Evolutionary conservation across 2,888 invertebrate genomes (phyloP), one percentile per base, ranked within the genome.

Genomic region (Gari tellinella): DNA sequence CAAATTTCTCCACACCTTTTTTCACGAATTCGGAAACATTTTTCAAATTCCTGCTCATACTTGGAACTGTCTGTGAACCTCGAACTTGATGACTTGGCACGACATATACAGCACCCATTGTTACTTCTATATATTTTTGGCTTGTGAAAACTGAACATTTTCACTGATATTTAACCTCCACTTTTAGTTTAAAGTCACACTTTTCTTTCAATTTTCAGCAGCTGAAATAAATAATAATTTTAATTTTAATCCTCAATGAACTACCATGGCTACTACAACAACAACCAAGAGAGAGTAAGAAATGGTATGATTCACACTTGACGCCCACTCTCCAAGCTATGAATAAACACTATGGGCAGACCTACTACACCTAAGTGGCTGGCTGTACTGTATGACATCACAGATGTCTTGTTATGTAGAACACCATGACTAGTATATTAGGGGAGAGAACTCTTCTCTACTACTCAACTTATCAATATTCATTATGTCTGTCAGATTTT

Each of bases 141-240:
- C 92, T 95, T 96, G 92, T 96, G 96, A 92, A 96, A 96, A 92
- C 95, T 95, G 93, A 96, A 96, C 96, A 96, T 96, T 55, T 74
- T 81, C 41, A 38, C 64, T 46, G 41, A 49, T 53, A 5, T 55
- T 23, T 7, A 55, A 41, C 43, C 14, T 31, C 31, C 31, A 31
- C 31, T 31, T 31, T 31, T 45, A 43, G 45, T 45, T 37, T 21
- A 55, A 52, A 31, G 31, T 31, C 31, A 31, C 31, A 7, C n/a
- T 31, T 31, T 31, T 31, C 31, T 7, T 4, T 31, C 31, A 31
- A 31, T 7, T 10, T 10, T 31, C 31, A 31, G 10, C 31, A 31
- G 31, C 31, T 31, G 31, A 31, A 31, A 31, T 31, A 31, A 31
- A 31, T 7, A 31, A 10, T 31, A 31, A 31, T 31, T n/a, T n/a